Percentiles rank a stretch among this genome's conserved stretches.
Conservation (phyloP, 1,140 invertebrate genomes). For the Ephestia elutella region DNA sequence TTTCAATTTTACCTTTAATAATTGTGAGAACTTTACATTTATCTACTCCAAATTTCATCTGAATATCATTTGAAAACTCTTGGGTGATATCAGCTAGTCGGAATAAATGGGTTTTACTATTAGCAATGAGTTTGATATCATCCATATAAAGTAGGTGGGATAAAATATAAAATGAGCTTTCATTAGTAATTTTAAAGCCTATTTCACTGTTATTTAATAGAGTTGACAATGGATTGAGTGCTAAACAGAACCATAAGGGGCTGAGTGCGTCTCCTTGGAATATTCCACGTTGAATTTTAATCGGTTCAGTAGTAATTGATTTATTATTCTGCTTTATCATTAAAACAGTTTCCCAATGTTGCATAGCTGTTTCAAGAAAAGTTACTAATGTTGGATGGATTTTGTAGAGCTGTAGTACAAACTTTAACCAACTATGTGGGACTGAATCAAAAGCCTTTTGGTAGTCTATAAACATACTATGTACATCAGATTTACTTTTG, state of each 20-base stretch:
- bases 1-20: too few relatives aligned
- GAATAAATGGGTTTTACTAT: background rate
- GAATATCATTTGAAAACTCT: conserved; percentile 7
- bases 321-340: background rate
- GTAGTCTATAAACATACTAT: conserved; percentile 8
- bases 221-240: too few relatives aligned
- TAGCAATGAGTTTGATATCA: conserved; percentile 6
- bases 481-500: conserved; percentile 14
- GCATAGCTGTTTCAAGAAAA: conserved; percentile 5
- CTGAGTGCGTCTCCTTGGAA: conserved; percentile 11
- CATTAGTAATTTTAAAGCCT: background rate
- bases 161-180: background rate
- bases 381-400: conserved; percentile 10
- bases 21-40: too few relatives aligned
- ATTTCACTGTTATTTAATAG: background rate
- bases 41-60: too few relatives aligned
- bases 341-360: conserved; percentile 16
- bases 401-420: background rate
- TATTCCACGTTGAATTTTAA: background rate
- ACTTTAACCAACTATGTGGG: conserved; percentile 4
- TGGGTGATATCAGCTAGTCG: conserved; percentile 6
- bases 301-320: background rate
- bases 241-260: conserved; percentile 17
- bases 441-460: too few relatives aligned
- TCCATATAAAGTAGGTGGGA: conserved; percentile 9